These are phyloP conservation scores for Oasisia sp. DNA, from an alignment of 2,888 invertebrate genomes.

Conservation along the genomic window DNA sequence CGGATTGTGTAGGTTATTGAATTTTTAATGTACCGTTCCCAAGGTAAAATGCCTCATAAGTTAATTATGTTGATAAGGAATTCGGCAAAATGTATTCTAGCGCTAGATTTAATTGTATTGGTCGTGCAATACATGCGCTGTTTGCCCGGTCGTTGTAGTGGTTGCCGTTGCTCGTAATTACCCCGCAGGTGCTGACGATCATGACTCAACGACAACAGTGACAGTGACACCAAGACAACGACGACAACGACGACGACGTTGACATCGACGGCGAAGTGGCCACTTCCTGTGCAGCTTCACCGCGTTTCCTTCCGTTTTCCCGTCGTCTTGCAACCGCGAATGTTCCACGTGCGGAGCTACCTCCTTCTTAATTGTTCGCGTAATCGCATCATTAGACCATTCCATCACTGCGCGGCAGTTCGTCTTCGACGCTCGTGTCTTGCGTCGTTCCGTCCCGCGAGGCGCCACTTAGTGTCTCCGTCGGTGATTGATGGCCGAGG, in stretches of 20 bases:
- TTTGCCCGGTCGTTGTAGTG: neutral
- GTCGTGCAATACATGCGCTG: neutral
- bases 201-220: neutral
- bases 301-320: no score
- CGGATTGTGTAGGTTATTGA: neutral
- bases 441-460: neutral
- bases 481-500: neutral
- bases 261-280: no score
- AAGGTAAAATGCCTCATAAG: neutral
- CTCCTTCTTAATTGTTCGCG: constrained; percentile 6
- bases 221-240: neutral
- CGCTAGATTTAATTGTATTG: neutral
- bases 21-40: neutral
- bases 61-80: neutral
- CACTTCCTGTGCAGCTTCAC: no score
- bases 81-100: neutral
- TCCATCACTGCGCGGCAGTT: neutral
- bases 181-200: neutral
- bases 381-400: constrained; percentile 12
- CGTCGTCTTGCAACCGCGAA: neutral
- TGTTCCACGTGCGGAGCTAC: neutral
- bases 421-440: neutral
- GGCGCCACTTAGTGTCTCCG: neutral
- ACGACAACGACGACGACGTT: neutral
- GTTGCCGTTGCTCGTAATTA: neutral